Base-by-base conservation (phyloP, 2,113 vertebrate genomes). In the Pandion haliaetus region DNA sequence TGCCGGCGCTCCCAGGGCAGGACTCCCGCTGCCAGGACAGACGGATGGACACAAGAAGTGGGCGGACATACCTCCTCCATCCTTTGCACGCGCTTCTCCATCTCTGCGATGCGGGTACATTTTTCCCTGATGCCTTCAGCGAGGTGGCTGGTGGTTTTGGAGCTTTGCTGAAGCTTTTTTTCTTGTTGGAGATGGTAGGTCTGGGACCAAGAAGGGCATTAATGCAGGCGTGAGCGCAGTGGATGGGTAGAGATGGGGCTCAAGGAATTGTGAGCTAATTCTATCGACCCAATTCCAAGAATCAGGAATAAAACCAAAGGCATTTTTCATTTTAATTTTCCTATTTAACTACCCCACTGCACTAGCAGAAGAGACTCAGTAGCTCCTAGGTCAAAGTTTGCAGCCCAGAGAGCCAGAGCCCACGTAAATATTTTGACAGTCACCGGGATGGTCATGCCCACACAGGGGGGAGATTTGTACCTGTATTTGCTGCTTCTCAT, bases 61-160 rank as follows among this genome's bases (percentile, higher is more conserved):
- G 23, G 13, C 2, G 2, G 11, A 12, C 91, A 8, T 74, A 98
- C 98, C 72, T 97, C 95, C 95, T 98, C 97, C 98, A 98, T 98
- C 88, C 98, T 97, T 38, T 93, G 93, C 11, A 98, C 77, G 3
- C 96, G 96, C 10, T 88, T 97, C 78, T 98, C 98, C 94, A 98
- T 20, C 31, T 98, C 96, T 3, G 71, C 34, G 44, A 98, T 88
- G 76, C 66, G 85, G 38, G 34, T 62, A 3, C 96, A 82, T 47
- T 97, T 98, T 44, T 97, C 96, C 78, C 88, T 78, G n/a, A 98
- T 79, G 40, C 93, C 90, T 69, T 91, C 69, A 7, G 93, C 91
- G 20, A 98, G 82, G 50, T 45, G 81, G 34, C 49, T 81, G 65
- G 97, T 44, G 12, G 86, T 62, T 45, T 97, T 93, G 5, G 85